Evolutionary conservation across 2,888 invertebrate species (phyloP), one percentile per base, ranked within the genome.

Genomic region (Lasioglossum figueresi): DNA sequence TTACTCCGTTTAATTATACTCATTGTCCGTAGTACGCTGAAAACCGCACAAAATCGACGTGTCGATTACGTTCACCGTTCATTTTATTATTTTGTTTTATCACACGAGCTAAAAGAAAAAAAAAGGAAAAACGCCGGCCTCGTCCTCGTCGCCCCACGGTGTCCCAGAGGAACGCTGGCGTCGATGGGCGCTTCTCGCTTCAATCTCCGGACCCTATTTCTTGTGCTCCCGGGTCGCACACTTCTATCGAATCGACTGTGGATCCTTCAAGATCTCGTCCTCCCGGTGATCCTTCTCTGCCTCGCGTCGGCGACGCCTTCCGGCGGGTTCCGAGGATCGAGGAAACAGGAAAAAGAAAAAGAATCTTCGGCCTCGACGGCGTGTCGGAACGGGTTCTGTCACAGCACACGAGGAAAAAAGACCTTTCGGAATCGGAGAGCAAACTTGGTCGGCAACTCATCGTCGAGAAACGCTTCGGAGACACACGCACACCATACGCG

Each of bases 281-380:
- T 31, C 31, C 31, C 19, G 63, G 3, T 16, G 63, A 31, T 31
- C 8, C 16, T 16, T 63, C 63, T 8, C 63, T 2, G 19, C 63
- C 16, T 0, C 16, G 63, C 14, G 31, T 63, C 19, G 63, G 31
- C 16, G 2, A 19, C 63, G 8, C 31, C 19, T 31, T 16, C 8
- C 19, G 2, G 16, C 31, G 10, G 14, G 19, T 19, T 8, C 31
- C 31, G 63, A 37, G 66, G 34, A 68, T 23, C 23, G 27, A 56
- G 68, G 37, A 37, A 68, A 37, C 37, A 19, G 34, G 34, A 37
- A 37, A 37, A 34, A 23, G 10, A 34, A 23, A 68, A 34, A 8
- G 68, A 86, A 80, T 89, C 71, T 73, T 89, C 83, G 37, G 76
- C 76, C 83, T 76, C 80, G 76, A 76, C 76, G 76, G 75, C 80